Conservation (phyloP, 2,888 invertebrate species). For the Agapostemon virescens region DNA sequence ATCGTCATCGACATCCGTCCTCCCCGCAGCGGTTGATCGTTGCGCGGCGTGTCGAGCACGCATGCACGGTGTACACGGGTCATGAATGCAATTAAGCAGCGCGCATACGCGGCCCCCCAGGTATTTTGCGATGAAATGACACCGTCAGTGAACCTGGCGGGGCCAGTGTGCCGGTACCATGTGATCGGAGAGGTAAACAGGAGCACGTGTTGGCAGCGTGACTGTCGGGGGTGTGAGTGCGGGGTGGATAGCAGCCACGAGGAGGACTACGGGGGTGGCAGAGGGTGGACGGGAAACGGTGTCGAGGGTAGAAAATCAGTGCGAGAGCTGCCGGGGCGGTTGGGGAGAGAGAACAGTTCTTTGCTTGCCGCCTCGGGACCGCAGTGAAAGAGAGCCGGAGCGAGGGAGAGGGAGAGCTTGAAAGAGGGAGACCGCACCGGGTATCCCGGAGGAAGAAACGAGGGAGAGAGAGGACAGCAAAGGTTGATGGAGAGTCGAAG, state of each 20-base stretch:
- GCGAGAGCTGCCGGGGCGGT: conserved; percentile 65
- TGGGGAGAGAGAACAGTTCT: conserved; percentile 68
- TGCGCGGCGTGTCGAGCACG: conserved; percentile 36
- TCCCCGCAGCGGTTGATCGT: conserved; percentile 11
- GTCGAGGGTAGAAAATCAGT: conserved; percentile 71
- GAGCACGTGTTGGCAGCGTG: conserved; percentile 79
- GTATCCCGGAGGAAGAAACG: conserved; percentile 27
- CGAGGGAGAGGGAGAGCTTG: conserved; percentile 49
- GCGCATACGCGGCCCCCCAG: conserved; percentile 39
- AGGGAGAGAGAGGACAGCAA: conserved; percentile 43
- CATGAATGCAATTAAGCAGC: conserved; percentile 53
- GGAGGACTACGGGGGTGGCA: conserved; percentile 42
- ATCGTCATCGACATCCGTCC: conserved; percentile 20
- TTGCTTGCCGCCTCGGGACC: conserved; percentile 69
- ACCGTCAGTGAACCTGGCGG: conserved; percentile 36
- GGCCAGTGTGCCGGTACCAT: conserved; percentile 54
- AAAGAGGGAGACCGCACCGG: conserved; percentile 13
- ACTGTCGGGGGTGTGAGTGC: conserved; percentile 62
- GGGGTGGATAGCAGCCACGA: conserved; percentile 34
- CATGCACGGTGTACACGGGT: conserved; percentile 45
- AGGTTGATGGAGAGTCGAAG: conserved; percentile 63
- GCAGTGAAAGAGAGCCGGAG: conserved; percentile 51
- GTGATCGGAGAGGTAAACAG: conserved; percentile 77
- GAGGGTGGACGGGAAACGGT: conserved; percentile 52
- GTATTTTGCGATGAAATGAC: conserved; percentile 54